A percentile compares a stretch with the other conserved stretches of the same genome.
phyloP scores from a whole-genome alignment of 2,113 vertebrate genomes.

The Tautogolabrus adspersus region DNA sequence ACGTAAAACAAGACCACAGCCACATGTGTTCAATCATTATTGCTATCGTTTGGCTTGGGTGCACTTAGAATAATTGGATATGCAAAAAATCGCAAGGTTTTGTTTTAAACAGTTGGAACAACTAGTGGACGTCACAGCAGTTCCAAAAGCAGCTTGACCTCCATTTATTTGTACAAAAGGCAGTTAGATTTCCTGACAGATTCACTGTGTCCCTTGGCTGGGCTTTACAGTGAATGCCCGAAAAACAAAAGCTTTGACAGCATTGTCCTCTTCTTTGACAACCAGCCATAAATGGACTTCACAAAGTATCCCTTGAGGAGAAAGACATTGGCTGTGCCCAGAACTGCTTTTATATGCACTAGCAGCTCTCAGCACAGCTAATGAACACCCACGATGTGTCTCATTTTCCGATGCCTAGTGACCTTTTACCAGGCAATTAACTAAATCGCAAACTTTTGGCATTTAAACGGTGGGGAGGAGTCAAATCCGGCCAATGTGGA shows the following conservation, averaged over 20 bases:
- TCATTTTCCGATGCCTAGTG: conserved; percentile 70
- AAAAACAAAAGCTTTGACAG: conserved; percentile 58
- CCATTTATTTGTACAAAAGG: conserved; percentile 45
- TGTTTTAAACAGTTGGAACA: conserved; percentile 22
- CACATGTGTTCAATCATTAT: conserved; percentile 7
- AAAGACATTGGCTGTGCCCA: conserved; percentile 28
- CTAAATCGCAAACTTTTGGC: conserved; percentile 67
- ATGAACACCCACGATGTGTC: conserved; percentile 70
- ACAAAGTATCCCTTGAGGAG: conserved; percentile 55
- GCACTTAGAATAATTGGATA: conserved; percentile 17
- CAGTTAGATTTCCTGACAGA: conserved; percentile 34
- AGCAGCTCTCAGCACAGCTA: conserved; percentile 56
- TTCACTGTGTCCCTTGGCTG: conserved; percentile 39
- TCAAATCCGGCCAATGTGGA: conserved; percentile 35
- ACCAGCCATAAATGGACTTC: conserved; percentile 53
- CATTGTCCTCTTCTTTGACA: conserved; percentile 56
- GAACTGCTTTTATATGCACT: conserved; percentile 48
- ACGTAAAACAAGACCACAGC: conserved; percentile 3
- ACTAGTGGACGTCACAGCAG: conserved; percentile 7
- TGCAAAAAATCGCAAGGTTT: conserved; percentile 6
- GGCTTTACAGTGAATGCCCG: conserved; percentile 46
- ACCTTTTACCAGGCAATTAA: conserved; percentile 77
- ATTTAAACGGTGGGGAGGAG: conserved; percentile 67
- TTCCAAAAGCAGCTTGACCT: conserved; percentile 30
- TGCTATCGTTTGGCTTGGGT: conserved; percentile 3